Evolutionary conservation across 2,888 invertebrate genomes (phyloP), one percentile per base, ranked within the genome.

Genomic region (Amiota mariae): DNA sequence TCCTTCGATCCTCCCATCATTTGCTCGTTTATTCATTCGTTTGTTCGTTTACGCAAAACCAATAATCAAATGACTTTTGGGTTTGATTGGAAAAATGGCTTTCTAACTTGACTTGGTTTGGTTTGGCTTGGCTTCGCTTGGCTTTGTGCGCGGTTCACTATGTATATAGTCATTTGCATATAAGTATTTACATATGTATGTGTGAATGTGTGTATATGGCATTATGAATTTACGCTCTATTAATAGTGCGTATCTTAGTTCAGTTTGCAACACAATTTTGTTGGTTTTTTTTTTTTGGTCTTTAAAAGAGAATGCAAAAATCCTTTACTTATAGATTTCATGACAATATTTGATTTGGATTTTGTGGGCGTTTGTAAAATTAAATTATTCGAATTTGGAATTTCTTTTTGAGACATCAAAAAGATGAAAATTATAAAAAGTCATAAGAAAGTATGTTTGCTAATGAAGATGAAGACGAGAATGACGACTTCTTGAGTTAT

Each of bases 31-130:
- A 24, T 36, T 24, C 57, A n/a, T 10, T 48, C 47, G 86, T 84
- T 86, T 86, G 86, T 86, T 85, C 83, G 83, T 85, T 83, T 83
- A 83, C 83, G 85, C 86, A 83, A 85, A 85, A 87, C 85, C 87
- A 87, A 85, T 85, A 85, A 85, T 87, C 83, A 87, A 85, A 87
- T 85, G 87, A 87, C 85, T 87, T 85, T 85, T 85, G 86, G 85
- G 84, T 84, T 79, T 87, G 85, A 87, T 85, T 85, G 87, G 81
- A 84, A 86, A 86, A 85, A 87, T 87, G 15, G 48, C 66, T 59
- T 59, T 36, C 36, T 59, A 20, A 15, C 20, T 59, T 59, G 20
- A 15, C 20, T 59, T 54, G 54, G n/a, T 54, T 54, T 54, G 54
- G 8, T 54, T 54, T 54, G 13, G n/a, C n/a, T 54, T 54, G 15